These are phyloP conservation scores for Petroica traversi DNA, from an alignment of 2,113 vertebrate genomes.

Conservation along the genomic window DNA sequence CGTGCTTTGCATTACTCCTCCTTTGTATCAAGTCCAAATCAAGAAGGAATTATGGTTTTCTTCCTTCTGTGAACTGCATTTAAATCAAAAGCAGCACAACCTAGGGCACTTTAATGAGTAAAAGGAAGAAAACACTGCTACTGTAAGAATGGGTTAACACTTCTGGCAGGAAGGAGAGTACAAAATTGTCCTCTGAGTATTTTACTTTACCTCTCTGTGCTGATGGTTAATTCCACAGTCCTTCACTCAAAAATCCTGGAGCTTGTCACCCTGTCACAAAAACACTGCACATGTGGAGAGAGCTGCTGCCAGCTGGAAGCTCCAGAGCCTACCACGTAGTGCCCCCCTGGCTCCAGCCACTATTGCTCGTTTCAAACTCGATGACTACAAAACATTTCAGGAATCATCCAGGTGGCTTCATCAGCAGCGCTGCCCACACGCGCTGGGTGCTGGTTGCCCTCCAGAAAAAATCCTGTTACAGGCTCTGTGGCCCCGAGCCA, in stretches of 20 bases:
- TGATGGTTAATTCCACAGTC: background rate
- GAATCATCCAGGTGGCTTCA: background rate
- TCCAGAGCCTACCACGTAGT: background rate
- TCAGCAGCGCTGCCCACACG: background rate
- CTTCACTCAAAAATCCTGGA: background rate
- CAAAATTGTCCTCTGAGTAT: background rate
- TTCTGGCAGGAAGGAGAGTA: background rate
- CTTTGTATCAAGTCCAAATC: background rate
- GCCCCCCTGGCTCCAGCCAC: background rate
- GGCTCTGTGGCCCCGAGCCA: background rate
- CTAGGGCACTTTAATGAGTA: rapidly evolving
- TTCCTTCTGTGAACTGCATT: background rate
- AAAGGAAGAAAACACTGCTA: background rate
- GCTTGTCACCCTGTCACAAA: background rate
- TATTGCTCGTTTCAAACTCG: rapidly evolving
- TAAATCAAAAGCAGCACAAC: background rate
- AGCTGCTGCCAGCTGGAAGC: background rate
- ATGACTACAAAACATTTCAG: background rate
- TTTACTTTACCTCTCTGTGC: background rate
- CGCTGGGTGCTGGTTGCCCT: background rate
- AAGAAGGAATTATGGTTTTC: background rate
- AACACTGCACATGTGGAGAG: background rate
- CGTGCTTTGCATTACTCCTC: background rate
- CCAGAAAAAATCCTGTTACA: background rate
- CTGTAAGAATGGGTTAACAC: background rate